Evolutionary conservation across 2,888 invertebrate genomes (phyloP), one percentile per base, ranked within the genome.

Genomic region (Tetramorium bicarinatum): DNA sequence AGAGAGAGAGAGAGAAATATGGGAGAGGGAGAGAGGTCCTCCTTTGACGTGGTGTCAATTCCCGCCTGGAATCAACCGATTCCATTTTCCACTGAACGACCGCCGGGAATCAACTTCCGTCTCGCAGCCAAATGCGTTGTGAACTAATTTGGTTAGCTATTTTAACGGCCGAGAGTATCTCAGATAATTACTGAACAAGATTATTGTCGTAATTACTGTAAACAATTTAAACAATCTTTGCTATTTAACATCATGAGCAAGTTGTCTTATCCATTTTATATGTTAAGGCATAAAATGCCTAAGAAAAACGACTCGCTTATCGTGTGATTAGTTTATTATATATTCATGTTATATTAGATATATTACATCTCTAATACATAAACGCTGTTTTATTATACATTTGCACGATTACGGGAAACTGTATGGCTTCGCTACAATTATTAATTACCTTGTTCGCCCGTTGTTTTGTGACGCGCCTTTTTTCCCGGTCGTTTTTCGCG

Each of bases 31-130:
- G 49, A 49, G 7, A 62, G 59, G n/a, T 49, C 79, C 83, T 84
- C 85, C 90, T 90, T 90, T 90, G 90, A 74, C 83, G 49, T 72
- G 83, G 86, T 86, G 90, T 88, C 87, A 87, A 89, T 90, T 89
- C 88, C 87, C 76, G 72, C 85, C 74, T 29, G 82, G 84, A 87
- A 88, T 88, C 90, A 83, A 87, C 87, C 86, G 84, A 90, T 89
- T 90, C 89, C 87, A 90, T 90, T 90, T 89, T 77, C 87, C 85
- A 64, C 75, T 69, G 75, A 82, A 62, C 79, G 79, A 72, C 59
- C 79, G n/a, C 47, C 18, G 59, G 72, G 72, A 80, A 80, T 80
- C 79, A 72, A 80, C 79, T 80, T 79, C 79, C 71, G 59, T n/a
- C 59, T 72, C 29, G 34, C 21, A 21, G 8, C 59, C 18, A 54